These are phyloP conservation scores for Reticulitermes speratus DNA, from an alignment of 1,140 invertebrate species.

Conservation along the genomic window DNA sequence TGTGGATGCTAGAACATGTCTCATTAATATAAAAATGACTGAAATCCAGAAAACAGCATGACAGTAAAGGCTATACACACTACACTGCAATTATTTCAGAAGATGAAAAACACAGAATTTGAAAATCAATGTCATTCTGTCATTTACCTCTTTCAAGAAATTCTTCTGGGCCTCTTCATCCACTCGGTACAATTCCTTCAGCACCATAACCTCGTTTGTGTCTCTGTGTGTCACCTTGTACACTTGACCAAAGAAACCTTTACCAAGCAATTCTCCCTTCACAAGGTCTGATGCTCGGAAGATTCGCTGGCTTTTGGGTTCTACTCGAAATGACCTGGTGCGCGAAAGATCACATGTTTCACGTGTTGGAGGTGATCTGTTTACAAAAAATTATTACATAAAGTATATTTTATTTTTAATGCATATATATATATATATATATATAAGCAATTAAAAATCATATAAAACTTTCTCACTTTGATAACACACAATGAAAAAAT, in stretches of 20 bases:
- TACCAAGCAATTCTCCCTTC: constrained; percentile 84
- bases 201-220: constrained; percentile 90
- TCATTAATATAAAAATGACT: no score
- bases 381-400: constrained; percentile 32
- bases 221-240: constrained; percentile 87
- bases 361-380: constrained; percentile 47
- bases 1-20: no score
- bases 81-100: not conserved
- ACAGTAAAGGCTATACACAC: no score
- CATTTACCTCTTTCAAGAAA: constrained; percentile 84
- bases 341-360: constrained; percentile 69
- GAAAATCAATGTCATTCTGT: constrained; percentile 14
- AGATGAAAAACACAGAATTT: no score
- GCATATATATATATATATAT: no score
- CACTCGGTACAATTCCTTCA: constrained; percentile 90
- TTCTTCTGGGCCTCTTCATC: constrained; percentile 93
- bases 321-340: constrained; percentile 84
- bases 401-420: no score
- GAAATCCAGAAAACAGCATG: no score
- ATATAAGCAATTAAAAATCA: no score
- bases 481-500: no score
- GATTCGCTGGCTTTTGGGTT: constrained; percentile 76
- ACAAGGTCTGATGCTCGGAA: constrained; percentile 88
- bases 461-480: no score
- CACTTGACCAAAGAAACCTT: constrained; percentile 92